phyloP scores from a whole-genome alignment of 2,888 invertebrate species.

The Drosophila sordidula region DNA sequence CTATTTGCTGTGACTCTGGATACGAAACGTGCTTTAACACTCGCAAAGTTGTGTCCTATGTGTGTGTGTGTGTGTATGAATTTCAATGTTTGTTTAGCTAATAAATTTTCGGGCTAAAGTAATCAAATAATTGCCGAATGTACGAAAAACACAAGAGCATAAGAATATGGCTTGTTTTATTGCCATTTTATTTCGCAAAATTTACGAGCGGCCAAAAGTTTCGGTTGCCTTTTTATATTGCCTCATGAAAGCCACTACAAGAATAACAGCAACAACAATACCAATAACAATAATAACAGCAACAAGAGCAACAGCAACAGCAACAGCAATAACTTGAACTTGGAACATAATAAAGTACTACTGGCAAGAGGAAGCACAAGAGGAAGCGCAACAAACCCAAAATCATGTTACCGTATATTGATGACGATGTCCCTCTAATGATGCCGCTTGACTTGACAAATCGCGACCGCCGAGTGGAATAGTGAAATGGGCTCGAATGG shows the following conservation, averaged over 20 bases:
- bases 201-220: conserved; percentile 76
- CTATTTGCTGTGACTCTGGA: conserved; percentile 8
- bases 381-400: conserved; percentile 2
- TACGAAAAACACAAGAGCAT: conserved; percentile 68
- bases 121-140: conserved; percentile 79
- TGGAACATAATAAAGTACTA: conserved; percentile 68
- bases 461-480: conserved; percentile 23
- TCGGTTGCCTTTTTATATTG: conserved; percentile 50
- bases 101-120: conserved; percentile 76
- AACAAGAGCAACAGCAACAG: conserved; percentile 23
- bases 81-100: conserved; percentile 75
- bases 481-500: conserved; percentile 24
- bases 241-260: conserved; percentile 35
- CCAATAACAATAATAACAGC: conserved; percentile 23
- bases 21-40: conserved; percentile 58
- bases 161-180: conserved; percentile 72
- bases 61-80: conserved; percentile 48
- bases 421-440: conserved; percentile 54
- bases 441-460: conserved; percentile 56
- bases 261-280: conserved; percentile 21
- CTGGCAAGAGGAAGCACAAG: conserved; percentile 27
- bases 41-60: conserved; percentile 21
- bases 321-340: conserved; percentile 57
- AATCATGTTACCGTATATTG: conserved; percentile 56
- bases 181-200: conserved; percentile 77